A percentile compares a stretch with the other conserved stretches of the same genome.
Evolutionary conservation across 2,113 vertebrate species (phyloP).

Genomic region (Spea multiplicata): DNA sequence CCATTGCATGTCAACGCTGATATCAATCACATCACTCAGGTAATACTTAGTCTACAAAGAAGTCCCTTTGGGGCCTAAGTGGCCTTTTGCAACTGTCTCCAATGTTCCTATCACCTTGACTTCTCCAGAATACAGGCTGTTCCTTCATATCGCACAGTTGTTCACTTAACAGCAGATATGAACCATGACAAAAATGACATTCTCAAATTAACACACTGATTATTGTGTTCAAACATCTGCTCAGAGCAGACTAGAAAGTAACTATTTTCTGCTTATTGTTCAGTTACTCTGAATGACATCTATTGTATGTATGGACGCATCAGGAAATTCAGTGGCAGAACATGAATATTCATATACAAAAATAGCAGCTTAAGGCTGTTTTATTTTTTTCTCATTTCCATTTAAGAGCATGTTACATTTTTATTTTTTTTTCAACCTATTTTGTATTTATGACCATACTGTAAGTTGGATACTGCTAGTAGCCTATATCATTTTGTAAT

Average conservation of each 20-base stretch:
- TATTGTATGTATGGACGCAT: neutral
- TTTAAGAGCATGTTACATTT: too few relatives aligned
- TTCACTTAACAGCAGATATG: neutral
- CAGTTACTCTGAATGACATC: neutral
- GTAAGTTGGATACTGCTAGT: too few relatives aligned
- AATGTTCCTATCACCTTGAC: slow-evolving; percentile 25
- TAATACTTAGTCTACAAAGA: slow-evolving; percentile 20
- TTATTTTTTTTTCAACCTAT: too few relatives aligned
- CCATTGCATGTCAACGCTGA: slow-evolving; percentile 16
- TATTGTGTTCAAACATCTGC: slow-evolving; percentile 6
- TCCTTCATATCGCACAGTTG: neutral
- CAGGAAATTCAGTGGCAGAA: neutral
- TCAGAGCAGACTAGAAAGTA: neutral
- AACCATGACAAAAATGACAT: slow-evolving; percentile 17
- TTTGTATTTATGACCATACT: too few relatives aligned
- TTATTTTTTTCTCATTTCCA: too few relatives aligned
- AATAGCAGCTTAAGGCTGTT: too few relatives aligned
- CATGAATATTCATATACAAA: too few relatives aligned
- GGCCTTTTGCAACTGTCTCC: slow-evolving; percentile 40
- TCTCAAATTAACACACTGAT: slow-evolving; percentile 31
- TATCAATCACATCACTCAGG: slow-evolving; percentile 34
- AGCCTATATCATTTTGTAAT: too few relatives aligned
- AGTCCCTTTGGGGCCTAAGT: slow-evolving; percentile 29
- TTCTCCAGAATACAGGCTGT: slow-evolving; percentile 4
- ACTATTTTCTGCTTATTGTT: neutral